Evolutionary conservation across 2,888 invertebrate species (phyloP).

Genomic region (Adela reaumurella): DNA sequence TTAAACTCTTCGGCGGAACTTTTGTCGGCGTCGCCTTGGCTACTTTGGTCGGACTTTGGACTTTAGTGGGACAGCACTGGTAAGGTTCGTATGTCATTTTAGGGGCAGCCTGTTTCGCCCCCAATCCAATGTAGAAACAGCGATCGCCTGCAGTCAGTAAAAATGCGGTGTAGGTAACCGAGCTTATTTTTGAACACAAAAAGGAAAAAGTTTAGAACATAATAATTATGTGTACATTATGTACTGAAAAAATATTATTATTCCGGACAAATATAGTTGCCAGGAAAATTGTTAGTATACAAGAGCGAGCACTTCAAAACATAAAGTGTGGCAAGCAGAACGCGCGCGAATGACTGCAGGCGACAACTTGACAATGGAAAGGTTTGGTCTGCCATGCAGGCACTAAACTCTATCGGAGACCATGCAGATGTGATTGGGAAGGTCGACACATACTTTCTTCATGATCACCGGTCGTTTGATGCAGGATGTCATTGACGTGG

Average conservation of each 20-base stretch:
- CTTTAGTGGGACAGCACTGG: constrained; percentile 89
- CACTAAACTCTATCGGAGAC: constrained; percentile 24
- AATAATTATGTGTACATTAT: background rate
- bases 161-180: constrained; percentile 64
- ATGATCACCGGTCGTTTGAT: constrained; percentile 28
- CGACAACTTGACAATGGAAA: constrained; percentile 50
- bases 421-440: constrained; percentile 47
- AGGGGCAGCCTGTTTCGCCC: constrained; percentile 75
- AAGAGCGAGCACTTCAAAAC: constrained; percentile 39
- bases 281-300: constrained; percentile 40
- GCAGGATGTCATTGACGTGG: constrained; percentile 31
- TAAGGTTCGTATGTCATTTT: constrained; percentile 81
- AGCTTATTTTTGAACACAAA: constrained; percentile 9
- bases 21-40: constrained; percentile 67
- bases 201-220: constrained; percentile 5
- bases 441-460: constrained; percentile 9
- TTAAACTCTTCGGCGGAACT: constrained; percentile 56
- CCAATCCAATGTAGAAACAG: constrained; percentile 95
- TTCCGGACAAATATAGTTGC: background rate
- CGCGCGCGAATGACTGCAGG: constrained; percentile 62
- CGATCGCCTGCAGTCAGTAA: constrained; percentile 94
- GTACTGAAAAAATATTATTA: background rate
- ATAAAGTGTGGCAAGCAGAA: constrained; percentile 44
- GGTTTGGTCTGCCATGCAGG: constrained; percentile 37
- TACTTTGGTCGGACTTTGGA: constrained; percentile 73